These are phyloP conservation scores for Malacosoma neustria DNA, from an alignment of 2,888 invertebrate species.

Conservation along the genomic window DNA sequence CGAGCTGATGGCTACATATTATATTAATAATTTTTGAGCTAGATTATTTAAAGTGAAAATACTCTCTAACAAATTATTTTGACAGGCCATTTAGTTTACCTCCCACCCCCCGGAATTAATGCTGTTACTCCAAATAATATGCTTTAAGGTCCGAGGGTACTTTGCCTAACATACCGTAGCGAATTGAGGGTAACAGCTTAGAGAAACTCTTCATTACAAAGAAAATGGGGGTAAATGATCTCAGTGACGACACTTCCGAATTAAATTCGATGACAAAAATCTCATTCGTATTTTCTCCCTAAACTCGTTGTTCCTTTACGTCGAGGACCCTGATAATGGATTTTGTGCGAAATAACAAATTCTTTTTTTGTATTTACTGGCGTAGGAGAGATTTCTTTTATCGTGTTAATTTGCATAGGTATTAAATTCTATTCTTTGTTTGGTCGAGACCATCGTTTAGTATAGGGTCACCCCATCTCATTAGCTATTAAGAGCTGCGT, in stretches of 20 bases:
- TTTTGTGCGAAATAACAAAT: neutral
- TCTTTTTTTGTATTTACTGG: neutral
- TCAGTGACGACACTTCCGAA: constrained; percentile 23
- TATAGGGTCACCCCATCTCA: too few relatives aligned
- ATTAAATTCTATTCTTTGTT: too few relatives aligned
- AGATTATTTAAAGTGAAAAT: too few relatives aligned
- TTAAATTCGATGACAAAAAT: constrained; percentile 26
- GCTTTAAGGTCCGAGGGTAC: too few relatives aligned
- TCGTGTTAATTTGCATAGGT: neutral
- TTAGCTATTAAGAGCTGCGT: too few relatives aligned
- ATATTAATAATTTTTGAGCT: too few relatives aligned
- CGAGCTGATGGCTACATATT: too few relatives aligned
- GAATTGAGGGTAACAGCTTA: constrained; percentile 32
- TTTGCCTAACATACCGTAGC: constrained; percentile 28
- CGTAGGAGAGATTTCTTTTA: neutral
- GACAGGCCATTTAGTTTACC: too few relatives aligned
- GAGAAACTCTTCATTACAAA: constrained; percentile 27
- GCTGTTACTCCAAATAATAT: too few relatives aligned
- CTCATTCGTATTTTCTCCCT: constrained; percentile 15
- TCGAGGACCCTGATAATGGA: neutral
- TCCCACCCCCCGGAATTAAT: too few relatives aligned
- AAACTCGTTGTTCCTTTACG: neutral
- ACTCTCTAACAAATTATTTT: too few relatives aligned
- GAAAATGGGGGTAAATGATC: constrained; percentile 27
- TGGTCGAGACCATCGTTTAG: too few relatives aligned